Evolutionary conservation across 2,113 vertebrate species (phyloP).

Genomic region (Oreocharis arfaki): DNA sequence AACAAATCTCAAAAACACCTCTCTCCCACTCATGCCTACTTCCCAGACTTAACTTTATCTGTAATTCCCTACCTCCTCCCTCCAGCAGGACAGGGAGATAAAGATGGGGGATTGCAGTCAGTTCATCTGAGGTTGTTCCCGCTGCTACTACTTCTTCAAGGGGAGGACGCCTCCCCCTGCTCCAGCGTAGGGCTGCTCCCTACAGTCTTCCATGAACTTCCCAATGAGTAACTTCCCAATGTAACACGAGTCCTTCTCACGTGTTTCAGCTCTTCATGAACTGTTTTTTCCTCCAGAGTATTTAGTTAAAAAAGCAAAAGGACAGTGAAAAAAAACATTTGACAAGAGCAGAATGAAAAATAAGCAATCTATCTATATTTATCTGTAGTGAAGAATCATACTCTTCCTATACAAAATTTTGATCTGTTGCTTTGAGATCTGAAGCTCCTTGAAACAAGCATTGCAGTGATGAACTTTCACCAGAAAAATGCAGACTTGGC

Average conservation of each 20-base stretch:
- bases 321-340: no score
- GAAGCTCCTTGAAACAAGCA: background rate
- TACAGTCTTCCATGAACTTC: background rate
- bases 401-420: background rate
- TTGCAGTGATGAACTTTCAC: background rate
- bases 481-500: background rate
- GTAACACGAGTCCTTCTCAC: background rate
- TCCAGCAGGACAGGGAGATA: no score
- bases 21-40: background rate
- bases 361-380: no score
- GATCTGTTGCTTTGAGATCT: background rate
- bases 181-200: background rate
- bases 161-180: background rate
- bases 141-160: background rate
- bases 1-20: background rate
- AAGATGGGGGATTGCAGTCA: accelerated
- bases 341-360: no score
- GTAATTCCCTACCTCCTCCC: accelerated
- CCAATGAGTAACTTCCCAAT: background rate
- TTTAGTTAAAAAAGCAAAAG: no score
- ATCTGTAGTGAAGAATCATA: background rate
- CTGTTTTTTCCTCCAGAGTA: no score
- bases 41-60: background rate
- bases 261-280: background rate
- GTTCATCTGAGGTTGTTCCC: background rate